Evolutionary conservation across 2,113 vertebrate genomes (phyloP).

Genomic region (Heterotilapia buettikoferi): DNA sequence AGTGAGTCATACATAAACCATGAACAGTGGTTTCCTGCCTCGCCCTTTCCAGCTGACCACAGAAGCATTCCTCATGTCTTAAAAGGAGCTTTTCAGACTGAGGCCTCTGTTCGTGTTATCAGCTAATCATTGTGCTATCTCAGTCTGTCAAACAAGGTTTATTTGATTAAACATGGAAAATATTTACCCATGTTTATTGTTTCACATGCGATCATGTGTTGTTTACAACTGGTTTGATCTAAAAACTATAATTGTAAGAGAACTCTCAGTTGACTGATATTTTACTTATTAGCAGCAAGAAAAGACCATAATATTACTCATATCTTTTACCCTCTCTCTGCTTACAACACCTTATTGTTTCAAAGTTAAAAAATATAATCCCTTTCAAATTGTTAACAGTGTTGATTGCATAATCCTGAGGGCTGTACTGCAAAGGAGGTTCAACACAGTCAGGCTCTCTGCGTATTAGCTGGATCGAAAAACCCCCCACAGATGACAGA

Average conservation of each 20-base stretch:
- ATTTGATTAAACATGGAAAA: conserved; percentile 3
- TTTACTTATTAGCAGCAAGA: neutral
- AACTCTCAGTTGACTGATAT: neutral
- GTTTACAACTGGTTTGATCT: neutral
- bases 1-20: conserved; percentile 48
- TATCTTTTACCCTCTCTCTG: neutral
- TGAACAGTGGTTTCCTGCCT: conserved; percentile 39
- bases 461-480: neutral
- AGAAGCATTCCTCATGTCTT: neutral
- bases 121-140: neutral
- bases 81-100: neutral
- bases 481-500: neutral
- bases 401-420: neutral
- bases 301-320: neutral
- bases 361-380: neutral
- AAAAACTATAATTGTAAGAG: neutral
- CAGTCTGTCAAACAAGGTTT: neutral
- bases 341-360: neutral
- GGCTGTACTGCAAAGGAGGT: neutral
- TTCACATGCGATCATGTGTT: neutral
- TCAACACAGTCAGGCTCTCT: neutral
- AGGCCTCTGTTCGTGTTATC: neutral
- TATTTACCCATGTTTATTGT: neutral
- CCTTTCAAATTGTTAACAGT: neutral
- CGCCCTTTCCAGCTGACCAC: conserved; percentile 23